Evolutionary conservation across 2,113 vertebrate species (phyloP), one percentile per base, ranked within the genome.

Genomic region (Clupea harengus): DNA sequence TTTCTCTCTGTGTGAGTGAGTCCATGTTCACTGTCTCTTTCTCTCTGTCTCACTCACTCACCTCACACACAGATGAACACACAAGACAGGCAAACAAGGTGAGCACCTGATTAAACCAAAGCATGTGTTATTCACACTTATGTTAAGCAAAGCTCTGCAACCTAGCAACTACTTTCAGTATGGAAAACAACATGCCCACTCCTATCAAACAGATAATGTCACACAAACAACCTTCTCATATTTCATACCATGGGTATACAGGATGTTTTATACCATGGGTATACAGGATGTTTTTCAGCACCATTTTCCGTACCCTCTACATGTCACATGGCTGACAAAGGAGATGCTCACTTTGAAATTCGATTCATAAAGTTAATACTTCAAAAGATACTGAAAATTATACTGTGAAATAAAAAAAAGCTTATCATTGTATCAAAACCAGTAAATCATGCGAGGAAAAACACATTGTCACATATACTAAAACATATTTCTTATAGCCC

Each of bases 101-200:
- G 60, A 8, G n/a, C n/a, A 8, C 4, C 60, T 64, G 60, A 46
- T 22, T 4, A 83, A 52, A 87, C 8, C 8, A 5, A 49, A 18
- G 47, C 22, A 50, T 18, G 17, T 20, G 50, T 83, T 60, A 81
- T 86, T 57, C 75, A 57, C 54, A 84, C 87, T 88, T 64, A 45
- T 64, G 44, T 78, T 87, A 82, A 81, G 81, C 47, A 82, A 67
- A 82, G 72, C 49, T 80, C 64, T 85, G 88, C 88, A 90, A 81
- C 88, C 89, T 89, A 88, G 88, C 89, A 89, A 90, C 85, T 78
- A 47, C 46, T 47, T 47, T 49, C 13, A 49, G 47, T 49, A 11
- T 49, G 47, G 47, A 49, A 49, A 49, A 49, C 47, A 49, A 10
- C 47, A 49, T 49, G 47, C 13, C 47, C 47, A 49, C 47, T 49